Conservation (phyloP, 2,797 vertebrate genomes). For the Acrocephalus scirpaceus region DNA sequence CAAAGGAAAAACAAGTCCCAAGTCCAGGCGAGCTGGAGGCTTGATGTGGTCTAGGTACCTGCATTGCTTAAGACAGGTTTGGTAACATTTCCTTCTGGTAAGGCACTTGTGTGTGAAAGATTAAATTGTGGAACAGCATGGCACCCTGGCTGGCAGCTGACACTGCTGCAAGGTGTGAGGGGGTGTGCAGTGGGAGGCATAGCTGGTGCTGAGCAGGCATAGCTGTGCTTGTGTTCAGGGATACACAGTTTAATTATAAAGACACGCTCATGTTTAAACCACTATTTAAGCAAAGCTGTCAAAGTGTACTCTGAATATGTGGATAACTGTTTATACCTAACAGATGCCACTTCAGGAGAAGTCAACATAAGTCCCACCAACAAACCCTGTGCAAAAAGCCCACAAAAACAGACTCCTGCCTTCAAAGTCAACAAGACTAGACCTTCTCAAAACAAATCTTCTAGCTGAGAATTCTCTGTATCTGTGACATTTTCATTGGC, state of each 20-base stretch:
- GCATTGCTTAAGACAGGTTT: not conserved
- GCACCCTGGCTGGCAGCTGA: not conserved
- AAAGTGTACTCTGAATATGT: not conserved
- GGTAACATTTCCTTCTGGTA: not conserved
- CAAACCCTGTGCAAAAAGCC: not conserved
- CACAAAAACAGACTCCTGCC: not conserved
- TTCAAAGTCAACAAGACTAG: not conserved
- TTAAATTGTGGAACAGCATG: not conserved
- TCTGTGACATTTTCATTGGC: not conserved
- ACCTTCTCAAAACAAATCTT: not conserved
- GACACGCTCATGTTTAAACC: not conserved
- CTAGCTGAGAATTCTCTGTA: not conserved
- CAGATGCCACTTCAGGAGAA: not conserved
- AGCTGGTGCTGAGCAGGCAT: not conserved
- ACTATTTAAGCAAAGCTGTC: not conserved
- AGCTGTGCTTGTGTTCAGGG: not conserved
- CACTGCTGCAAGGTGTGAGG: not conserved
- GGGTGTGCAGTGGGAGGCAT: not conserved
- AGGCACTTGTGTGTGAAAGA: not conserved
- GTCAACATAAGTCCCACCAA: not conserved
- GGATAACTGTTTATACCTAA: not conserved
- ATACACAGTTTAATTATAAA: not conserved
- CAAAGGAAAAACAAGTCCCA: not conserved
- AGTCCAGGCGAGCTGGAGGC: not conserved
- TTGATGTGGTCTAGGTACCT: not conserved